Conservation (phyloP, 1,140 invertebrate genomes). For the Tribolium madens region DNA sequence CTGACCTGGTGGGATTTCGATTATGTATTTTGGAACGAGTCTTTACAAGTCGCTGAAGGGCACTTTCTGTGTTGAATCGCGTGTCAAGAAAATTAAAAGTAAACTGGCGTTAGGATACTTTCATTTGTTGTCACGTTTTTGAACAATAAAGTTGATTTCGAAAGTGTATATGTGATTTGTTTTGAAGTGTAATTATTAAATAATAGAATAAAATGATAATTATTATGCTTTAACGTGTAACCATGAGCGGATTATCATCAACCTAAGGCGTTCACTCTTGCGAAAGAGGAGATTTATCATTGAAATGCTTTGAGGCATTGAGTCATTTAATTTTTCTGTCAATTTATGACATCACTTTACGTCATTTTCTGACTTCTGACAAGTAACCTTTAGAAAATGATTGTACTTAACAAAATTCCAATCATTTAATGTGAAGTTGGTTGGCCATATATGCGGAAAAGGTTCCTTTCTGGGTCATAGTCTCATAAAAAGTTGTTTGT, state of each 20-base stretch:
- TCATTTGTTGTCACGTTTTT: not conserved
- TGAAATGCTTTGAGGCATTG: not conserved
- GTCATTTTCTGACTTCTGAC: not conserved
- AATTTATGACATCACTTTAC: not conserved
- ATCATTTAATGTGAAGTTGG: not conserved
- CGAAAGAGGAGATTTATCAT: slow-evolving; percentile 24
- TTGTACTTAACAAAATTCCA: not conserved
- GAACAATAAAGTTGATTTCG: too few relatives aligned
- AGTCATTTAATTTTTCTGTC: not conserved
- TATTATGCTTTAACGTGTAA: not conserved
- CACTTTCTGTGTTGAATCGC: slow-evolving; percentile 1
- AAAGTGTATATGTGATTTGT: not conserved
- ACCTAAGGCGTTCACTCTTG: slow-evolving; percentile 26
- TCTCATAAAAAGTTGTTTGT: slow-evolving; percentile 6
- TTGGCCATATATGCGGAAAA: slow-evolving; percentile 3
- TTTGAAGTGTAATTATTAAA: not conserved
- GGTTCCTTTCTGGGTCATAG: slow-evolving; percentile 17
- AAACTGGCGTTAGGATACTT: not conserved
- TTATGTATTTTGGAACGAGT: slow-evolving; percentile 7
- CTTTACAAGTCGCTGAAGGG: not conserved
- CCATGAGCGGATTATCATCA: slow-evolving; percentile 21
- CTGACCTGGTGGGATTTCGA: slow-evolving; percentile 24
- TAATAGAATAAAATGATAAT: not conserved
- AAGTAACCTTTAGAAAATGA: not conserved
- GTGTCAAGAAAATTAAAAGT: slow-evolving; percentile 4